phyloP scores from a whole-genome alignment of 35 echinoderm and acorn worm species.

The Lytechinus variegatus region DNA sequence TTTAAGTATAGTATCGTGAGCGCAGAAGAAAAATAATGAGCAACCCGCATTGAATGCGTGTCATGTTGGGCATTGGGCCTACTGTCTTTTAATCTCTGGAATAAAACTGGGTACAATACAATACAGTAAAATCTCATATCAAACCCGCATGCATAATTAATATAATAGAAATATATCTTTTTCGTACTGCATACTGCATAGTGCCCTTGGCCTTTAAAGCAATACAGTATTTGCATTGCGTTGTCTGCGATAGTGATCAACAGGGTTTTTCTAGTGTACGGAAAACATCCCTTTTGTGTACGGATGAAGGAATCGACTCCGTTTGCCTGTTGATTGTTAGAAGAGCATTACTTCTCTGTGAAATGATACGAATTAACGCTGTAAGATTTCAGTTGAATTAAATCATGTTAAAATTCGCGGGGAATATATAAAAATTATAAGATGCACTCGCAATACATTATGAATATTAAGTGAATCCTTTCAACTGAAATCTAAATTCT shows the following conservation, averaged over 20 bases:
- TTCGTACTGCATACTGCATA: neutral
- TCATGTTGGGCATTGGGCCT: too few species aligned
- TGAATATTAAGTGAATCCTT: neutral
- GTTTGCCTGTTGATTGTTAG: neutral
- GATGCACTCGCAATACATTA: neutral
- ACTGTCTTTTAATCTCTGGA: too few species aligned
- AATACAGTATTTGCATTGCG: constrained; percentile 4
- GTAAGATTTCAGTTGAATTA: neutral
- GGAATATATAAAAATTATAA: neutral
- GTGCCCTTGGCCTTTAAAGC: neutral
- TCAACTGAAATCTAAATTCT: neutral
- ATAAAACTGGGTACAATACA: too few species aligned
- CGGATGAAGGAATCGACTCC: neutral
- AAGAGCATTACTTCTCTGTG: neutral
- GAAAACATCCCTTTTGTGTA: neutral
- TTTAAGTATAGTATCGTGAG: too few species aligned
- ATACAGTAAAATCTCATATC: too few species aligned
- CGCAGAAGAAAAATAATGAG: too few species aligned
- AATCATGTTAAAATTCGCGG: neutral
- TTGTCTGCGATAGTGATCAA: neutral
- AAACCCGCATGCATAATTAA: neutral
- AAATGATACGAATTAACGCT: neutral
- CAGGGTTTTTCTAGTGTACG: neutral
- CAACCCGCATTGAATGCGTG: too few species aligned
- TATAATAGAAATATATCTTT: neutral